These are phyloP conservation scores for Toxonevra muliebris DNA, from an alignment of 2,888 invertebrate genomes.

Conservation along the genomic window DNA sequence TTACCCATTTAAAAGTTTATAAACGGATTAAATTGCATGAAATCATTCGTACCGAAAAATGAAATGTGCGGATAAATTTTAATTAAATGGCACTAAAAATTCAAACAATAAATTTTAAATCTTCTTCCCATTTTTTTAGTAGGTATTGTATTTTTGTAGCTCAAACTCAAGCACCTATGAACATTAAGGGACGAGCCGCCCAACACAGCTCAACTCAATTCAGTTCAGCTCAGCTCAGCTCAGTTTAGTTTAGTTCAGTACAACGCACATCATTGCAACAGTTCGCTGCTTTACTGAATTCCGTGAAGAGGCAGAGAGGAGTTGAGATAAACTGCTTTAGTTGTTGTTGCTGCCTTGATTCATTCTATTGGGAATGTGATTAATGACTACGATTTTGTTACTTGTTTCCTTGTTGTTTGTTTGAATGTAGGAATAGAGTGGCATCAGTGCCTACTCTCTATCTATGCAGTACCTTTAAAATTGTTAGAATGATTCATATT, in stretches of 20 bases:
- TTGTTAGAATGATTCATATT: too few relatives aligned
- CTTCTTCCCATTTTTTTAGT: conserved; percentile 16
- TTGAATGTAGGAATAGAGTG: background rate
- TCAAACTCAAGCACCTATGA: too few relatives aligned
- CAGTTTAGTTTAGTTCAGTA: too few relatives aligned
- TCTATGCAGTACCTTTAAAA: too few relatives aligned
- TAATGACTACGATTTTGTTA: conserved; percentile 56
- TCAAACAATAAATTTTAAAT: conserved; percentile 34
- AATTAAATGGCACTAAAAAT: conserved; percentile 28
- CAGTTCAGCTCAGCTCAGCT: too few relatives aligned
- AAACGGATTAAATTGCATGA: conserved; percentile 10
- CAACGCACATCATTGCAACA: too few relatives aligned
- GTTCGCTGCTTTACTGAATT: too few relatives aligned
- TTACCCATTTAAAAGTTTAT: background rate
- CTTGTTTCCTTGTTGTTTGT: conserved; percentile 37
- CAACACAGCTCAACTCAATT: too few relatives aligned
- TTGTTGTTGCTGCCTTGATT: conserved; percentile 9
- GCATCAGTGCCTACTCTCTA: too few relatives aligned
- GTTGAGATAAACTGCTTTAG: too few relatives aligned
- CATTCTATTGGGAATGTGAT: conserved; percentile 55
- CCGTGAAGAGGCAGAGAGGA: too few relatives aligned
- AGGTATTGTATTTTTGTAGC: background rate
- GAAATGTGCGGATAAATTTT: conserved; percentile 11
- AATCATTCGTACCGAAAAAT: background rate
- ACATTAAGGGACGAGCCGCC: too few relatives aligned